Conservation (phyloP, 2,888 invertebrate species). For the Lysandra coridon region DNA sequence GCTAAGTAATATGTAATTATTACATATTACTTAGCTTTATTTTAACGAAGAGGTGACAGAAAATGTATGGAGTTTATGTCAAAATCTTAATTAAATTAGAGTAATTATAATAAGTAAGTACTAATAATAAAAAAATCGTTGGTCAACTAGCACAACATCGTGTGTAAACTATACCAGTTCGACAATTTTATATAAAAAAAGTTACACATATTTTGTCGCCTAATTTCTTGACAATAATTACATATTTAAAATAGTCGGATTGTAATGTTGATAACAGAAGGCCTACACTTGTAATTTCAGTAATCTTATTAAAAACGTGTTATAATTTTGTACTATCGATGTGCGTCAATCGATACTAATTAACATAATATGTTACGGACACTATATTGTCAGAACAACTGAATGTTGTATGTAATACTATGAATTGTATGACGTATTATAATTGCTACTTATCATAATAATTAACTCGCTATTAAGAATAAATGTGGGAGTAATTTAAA, state of each 20-base stretch:
- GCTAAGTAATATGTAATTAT: too few species aligned
- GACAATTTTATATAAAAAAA: too few species aligned
- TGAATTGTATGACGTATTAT: background rate
- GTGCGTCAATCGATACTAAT: conserved; percentile 7
- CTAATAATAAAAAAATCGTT: background rate
- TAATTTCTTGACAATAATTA: too few species aligned
- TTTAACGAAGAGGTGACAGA: too few species aligned
- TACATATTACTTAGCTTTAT: too few species aligned
- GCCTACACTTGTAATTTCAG: background rate
- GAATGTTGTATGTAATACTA: too few species aligned
- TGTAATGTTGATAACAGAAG: background rate
- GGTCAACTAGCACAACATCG: background rate
- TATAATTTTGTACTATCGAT: background rate
- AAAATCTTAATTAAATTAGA: too few species aligned
- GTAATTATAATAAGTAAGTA: too few species aligned
- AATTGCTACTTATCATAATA: background rate
- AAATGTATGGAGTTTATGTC: too few species aligned
- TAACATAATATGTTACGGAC: background rate
- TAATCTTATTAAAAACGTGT: background rate
- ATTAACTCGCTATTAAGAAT: background rate
- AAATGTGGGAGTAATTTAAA: background rate
- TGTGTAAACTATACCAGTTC: too few species aligned
- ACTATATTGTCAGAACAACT: background rate
- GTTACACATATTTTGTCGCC: background rate
- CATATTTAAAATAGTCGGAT: background rate